Evolutionary conservation across 2,797 vertebrate genomes (phyloP).

Genomic region (Galagoides demidoff): DNA sequence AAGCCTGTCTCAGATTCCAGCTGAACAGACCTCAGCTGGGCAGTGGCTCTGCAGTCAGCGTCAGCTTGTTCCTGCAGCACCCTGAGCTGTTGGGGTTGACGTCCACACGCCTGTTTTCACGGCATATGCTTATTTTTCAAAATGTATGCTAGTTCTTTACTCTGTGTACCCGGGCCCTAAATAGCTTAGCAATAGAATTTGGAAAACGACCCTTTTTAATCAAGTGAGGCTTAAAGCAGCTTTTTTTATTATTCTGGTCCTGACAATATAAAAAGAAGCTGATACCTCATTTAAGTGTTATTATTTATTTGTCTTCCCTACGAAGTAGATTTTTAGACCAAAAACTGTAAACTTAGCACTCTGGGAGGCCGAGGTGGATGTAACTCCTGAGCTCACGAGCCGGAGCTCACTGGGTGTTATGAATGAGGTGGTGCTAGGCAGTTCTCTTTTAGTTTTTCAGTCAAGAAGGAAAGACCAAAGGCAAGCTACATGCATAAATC

Average conservation of each 20-base stretch:
- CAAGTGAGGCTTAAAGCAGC: neutral
- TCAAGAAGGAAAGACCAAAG: neutral
- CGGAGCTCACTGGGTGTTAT: neutral
- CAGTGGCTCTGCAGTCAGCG: neutral
- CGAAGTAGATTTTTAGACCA: neutral
- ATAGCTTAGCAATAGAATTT: neutral
- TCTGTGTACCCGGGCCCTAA: neutral
- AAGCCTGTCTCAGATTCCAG: neutral
- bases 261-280: slow-evolving; percentile 31
- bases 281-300: neutral
- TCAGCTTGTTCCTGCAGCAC: neutral
- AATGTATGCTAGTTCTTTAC: neutral
- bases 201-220: neutral
- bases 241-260: neutral
- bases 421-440: neutral
- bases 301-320: neutral
- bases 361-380: no score
- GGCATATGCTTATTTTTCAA: neutral
- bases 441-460: neutral
- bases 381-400: no score
- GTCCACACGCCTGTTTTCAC: neutral
- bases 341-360: neutral
- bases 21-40: neutral
- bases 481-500: neutral
- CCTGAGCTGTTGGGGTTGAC: neutral